These are phyloP conservation scores for Uropetala carovei DNA, from an alignment of 2,888 invertebrate genomes.

Conservation along the genomic window DNA sequence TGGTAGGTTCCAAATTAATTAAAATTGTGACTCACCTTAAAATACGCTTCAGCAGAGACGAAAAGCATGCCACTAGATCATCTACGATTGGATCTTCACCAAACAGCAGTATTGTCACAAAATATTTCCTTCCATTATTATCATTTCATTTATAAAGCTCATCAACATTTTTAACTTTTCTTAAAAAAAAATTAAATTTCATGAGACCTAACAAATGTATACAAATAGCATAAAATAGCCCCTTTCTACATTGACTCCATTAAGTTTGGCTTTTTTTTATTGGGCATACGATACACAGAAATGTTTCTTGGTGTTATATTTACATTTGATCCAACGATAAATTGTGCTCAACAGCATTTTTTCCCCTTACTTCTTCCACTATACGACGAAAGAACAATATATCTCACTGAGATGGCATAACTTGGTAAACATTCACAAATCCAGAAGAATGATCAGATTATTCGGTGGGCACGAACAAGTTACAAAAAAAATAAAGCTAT, in stretches of 20 bases:
- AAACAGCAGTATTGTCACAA: constrained; percentile 62
- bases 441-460: neutral
- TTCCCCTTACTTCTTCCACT: neutral
- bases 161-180: constrained; percentile 41
- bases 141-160: constrained; percentile 61
- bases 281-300: constrained; percentile 33
- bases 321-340: constrained; percentile 48
- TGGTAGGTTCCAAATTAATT: neutral
- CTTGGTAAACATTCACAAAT: constrained; percentile 36
- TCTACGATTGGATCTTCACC: constrained; percentile 40
- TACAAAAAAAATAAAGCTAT: neutral
- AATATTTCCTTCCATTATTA: constrained; percentile 58
- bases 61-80: constrained; percentile 16
- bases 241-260: neutral
- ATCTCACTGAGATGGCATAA: neutral
- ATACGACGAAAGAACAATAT: constrained; percentile 26
- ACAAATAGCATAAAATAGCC: constrained; percentile 61
- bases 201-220: constrained; percentile 60
- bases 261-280: neutral
- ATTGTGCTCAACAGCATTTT: constrained; percentile 10
- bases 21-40: neutral
- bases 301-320: constrained; percentile 63
- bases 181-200: constrained; percentile 48
- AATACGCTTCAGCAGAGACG: constrained; percentile 41
- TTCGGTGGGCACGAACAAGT: constrained; percentile 32